Evolutionary conservation across 2,888 invertebrate species (phyloP).

Genomic region (Arctia plantaginis): DNA sequence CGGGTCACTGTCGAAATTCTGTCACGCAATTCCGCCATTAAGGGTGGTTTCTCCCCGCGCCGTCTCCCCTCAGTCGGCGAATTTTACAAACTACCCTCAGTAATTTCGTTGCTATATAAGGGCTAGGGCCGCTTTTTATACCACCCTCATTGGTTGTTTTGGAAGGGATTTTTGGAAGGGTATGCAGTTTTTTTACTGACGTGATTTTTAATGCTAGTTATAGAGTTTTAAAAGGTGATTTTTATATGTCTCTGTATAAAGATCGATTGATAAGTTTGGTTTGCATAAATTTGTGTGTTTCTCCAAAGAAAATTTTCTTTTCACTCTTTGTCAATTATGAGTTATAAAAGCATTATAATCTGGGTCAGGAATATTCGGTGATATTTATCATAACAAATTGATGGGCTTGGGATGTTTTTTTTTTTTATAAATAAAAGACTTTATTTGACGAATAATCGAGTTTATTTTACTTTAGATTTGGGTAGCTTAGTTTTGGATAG

Average conservation of each 20-base stretch:
- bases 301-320: background rate
- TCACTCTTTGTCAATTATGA: background rate
- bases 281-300: background rate
- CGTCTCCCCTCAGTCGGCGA: slow-evolving; percentile 68
- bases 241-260: background rate
- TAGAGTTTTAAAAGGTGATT: slow-evolving; percentile 15
- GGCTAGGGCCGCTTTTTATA: slow-evolving; percentile 69
- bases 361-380: background rate
- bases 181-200: slow-evolving; percentile 66
- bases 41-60: slow-evolving; percentile 71
- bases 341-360: background rate
- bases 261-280: background rate
- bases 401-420: background rate
- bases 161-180: slow-evolving; percentile 66
- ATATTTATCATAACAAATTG: background rate
- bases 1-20: slow-evolving; percentile 86
- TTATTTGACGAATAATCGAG: too few relatives aligned
- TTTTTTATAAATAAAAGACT: too few relatives aligned
- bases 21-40: slow-evolving; percentile 86
- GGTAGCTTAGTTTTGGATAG: background rate
- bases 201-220: slow-evolving; percentile 57
- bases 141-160: slow-evolving; percentile 64
- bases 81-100: slow-evolving; percentile 83
- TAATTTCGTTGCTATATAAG: slow-evolving; percentile 75
- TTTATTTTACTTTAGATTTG: too few relatives aligned